Conservation (phyloP, 2,888 invertebrate genomes). For the Electrophaes corylata region DNA sequence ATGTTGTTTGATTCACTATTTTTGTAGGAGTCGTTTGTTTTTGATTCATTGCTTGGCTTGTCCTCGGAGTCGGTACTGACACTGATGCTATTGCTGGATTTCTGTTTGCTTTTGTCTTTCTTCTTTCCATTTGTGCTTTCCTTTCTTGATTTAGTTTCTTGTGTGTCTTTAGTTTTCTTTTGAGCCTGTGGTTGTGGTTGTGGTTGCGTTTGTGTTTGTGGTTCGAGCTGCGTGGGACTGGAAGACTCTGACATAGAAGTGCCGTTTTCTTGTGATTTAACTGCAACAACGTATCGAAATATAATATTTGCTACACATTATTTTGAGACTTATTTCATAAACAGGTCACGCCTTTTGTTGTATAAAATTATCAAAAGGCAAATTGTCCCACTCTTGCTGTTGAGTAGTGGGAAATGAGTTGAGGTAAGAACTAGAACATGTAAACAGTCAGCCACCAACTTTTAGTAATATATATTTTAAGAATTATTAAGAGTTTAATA, state of each 20-base stretch:
- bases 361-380: no score
- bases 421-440: no score
- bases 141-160: conserved; percentile 70
- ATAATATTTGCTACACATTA: neutral
- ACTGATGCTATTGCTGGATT: conserved; percentile 77
- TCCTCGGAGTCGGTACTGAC: conserved; percentile 63
- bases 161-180: conserved; percentile 76
- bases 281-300: conserved; percentile 51
- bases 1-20: conserved; percentile 25
- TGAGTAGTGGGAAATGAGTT: no score
- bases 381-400: no score
- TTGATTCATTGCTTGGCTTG: conserved; percentile 34
- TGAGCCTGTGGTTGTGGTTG: conserved; percentile 72
- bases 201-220: conserved; percentile 49
- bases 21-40: conserved; percentile 35
- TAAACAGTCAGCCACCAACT: no score
- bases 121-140: conserved; percentile 80
- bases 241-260: conserved; percentile 80
- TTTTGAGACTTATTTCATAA: neutral
- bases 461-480: no score
- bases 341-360: no score
- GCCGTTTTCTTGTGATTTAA: conserved; percentile 81
- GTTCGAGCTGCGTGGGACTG: conserved; percentile 70
- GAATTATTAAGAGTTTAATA: no score
- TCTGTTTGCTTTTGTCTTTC: conserved; percentile 81